Conservation (phyloP, 2,797 vertebrate genomes). For the Limnodromus scolopaceus region DNA sequence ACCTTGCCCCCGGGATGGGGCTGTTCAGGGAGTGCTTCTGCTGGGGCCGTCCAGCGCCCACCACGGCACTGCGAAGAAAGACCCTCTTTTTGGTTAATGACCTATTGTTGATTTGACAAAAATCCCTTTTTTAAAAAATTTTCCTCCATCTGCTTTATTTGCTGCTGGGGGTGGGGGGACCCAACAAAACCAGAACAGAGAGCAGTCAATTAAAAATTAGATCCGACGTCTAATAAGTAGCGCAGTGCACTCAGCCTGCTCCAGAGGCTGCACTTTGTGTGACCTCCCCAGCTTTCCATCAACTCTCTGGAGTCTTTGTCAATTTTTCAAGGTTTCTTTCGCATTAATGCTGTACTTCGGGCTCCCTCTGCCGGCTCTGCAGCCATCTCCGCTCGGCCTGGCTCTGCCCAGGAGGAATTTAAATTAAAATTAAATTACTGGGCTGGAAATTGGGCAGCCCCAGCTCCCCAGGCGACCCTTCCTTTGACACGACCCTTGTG, state of each 20-base stretch:
- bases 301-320: conserved; percentile 26
- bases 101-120: background rate
- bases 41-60: background rate
- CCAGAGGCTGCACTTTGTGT: conserved; percentile 31
- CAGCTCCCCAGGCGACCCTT: background rate
- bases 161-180: background rate
- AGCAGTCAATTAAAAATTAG: conserved; percentile 4
- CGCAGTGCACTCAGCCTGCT: background rate
- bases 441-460: background rate
- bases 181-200: background rate
- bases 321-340: background rate
- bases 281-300: conserved; percentile 50
- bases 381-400: fast-evolving
- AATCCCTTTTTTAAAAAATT: background rate
- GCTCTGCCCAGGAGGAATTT: background rate
- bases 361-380: conserved; percentile 73
- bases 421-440: background rate
- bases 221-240: background rate
- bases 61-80: background rate
- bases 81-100: background rate
- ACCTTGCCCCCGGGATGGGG: background rate
- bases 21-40: background rate
- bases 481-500: background rate
- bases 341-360: background rate
- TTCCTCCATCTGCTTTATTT: conserved; percentile 18